Conservation (phyloP, 1,140 invertebrate genomes). For the Oedothorax gibbosus region DNA sequence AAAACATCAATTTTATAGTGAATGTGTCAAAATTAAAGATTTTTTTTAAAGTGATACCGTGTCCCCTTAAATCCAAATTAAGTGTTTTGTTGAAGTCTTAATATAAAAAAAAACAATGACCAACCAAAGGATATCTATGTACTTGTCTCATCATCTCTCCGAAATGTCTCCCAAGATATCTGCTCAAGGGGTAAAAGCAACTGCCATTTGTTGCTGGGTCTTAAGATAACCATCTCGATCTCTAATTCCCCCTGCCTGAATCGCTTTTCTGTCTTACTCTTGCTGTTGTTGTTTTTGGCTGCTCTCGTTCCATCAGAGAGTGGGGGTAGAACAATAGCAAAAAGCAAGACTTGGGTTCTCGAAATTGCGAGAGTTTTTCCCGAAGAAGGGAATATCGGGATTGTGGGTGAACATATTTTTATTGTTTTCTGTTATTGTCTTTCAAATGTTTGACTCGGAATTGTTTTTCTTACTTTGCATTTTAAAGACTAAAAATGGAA, state of each 20-base stretch:
- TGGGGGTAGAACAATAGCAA: constrained; percentile 11
- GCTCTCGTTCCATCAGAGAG: constrained; percentile 4
- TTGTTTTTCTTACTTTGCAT: too few relatives aligned
- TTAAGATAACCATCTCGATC: constrained; percentile 55
- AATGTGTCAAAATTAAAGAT: too few relatives aligned
- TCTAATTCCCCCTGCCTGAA: constrained; percentile 46
- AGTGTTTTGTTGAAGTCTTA: too few relatives aligned
- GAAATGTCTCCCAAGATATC: constrained; percentile 7
- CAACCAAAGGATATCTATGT: background rate
- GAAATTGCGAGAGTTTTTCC: constrained; percentile 41
- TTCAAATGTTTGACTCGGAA: too few relatives aligned
- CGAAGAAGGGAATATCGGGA: too few relatives aligned
- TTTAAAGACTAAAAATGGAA: too few relatives aligned
- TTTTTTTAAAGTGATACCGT: too few relatives aligned
- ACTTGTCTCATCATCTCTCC: background rate
- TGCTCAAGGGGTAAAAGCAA: constrained; percentile 23
- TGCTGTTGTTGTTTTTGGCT: background rate
- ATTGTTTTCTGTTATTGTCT: too few relatives aligned
- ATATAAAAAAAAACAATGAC: too few relatives aligned
- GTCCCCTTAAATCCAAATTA: too few relatives aligned
- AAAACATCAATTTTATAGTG: too few relatives aligned
- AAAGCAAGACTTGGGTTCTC: background rate
- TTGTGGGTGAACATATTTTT: too few relatives aligned
- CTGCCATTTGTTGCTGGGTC: constrained; percentile 51
- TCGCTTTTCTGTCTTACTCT: constrained; percentile 49